Evolutionary conservation across 2,113 vertebrate species (phyloP).

Genomic region (Anseranas semipalmata): DNA sequence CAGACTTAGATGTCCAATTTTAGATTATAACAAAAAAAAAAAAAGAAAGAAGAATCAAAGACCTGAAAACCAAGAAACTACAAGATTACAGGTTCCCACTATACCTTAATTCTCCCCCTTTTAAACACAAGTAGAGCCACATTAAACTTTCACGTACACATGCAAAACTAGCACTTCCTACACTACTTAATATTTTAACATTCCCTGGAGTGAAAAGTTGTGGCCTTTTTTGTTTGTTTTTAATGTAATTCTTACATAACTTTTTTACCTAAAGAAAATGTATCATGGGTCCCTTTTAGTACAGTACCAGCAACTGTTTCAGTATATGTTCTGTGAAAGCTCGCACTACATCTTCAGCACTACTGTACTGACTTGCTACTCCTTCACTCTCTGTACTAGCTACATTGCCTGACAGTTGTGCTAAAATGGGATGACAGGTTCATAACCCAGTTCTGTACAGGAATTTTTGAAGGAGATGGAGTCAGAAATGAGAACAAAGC

Average conservation of each 20-base stretch:
- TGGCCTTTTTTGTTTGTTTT: background rate
- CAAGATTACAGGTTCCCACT: background rate
- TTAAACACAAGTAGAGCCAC: background rate
- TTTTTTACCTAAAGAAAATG: background rate
- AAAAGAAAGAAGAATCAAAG: background rate
- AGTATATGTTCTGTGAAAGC: background rate
- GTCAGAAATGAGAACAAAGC: background rate
- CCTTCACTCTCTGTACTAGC: background rate
- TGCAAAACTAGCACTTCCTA: background rate
- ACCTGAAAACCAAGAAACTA: background rate
- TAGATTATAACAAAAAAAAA: too few species aligned
- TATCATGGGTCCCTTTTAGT: background rate
- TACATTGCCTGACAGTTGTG: accelerated
- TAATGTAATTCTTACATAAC: background rate
- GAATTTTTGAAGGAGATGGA: background rate
- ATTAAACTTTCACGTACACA: background rate
- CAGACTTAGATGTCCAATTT: background rate
- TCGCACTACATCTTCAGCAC: background rate
- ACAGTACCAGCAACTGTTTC: background rate
- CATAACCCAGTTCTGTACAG: background rate
- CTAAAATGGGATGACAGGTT: background rate
- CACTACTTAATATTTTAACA: background rate
- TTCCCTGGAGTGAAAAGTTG: background rate
- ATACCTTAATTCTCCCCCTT: background rate
- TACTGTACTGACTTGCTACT: background rate